Conservation (phyloP, 2,888 invertebrate species). For the Andrena praecox region DNA sequence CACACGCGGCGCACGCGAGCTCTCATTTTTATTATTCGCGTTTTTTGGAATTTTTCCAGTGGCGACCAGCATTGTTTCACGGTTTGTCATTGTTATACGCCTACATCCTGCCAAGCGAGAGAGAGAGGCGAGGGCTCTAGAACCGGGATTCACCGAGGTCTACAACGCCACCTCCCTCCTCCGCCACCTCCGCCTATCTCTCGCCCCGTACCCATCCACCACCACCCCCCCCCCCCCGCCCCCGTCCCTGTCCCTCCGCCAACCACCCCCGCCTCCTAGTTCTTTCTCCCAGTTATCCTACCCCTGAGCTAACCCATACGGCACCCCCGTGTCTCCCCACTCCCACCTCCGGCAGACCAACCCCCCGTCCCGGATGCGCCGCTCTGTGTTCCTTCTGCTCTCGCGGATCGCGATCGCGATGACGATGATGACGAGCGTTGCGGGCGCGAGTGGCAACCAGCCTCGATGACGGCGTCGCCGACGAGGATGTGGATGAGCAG, state of each 20-base stretch:
- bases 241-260: neutral
- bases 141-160: conserved; percentile 55
- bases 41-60: conserved; percentile 85
- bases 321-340: neutral
- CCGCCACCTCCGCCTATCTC: conserved; percentile 28
- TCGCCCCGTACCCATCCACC: neutral
- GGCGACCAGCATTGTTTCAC: conserved; percentile 84
- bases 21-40: conserved; percentile 84
- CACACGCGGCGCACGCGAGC: conserved; percentile 73
- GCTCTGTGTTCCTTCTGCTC: conserved; percentile 28
- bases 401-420: conserved; percentile 29
- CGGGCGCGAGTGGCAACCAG: conserved; percentile 5
- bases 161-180: conserved; percentile 42
- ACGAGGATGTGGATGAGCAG: conserved; percentile 46
- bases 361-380: conserved; percentile 24
- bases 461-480: conserved; percentile 19
- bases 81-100: conserved; percentile 84
- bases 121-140: conserved; percentile 69
- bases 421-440: conserved; percentile 29
- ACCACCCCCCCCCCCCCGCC: neutral
- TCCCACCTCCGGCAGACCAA: neutral
- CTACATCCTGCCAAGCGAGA: conserved; percentile 78
- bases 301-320: conserved; percentile 34
- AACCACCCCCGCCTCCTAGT: conserved; percentile 1
- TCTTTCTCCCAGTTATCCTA: conserved; percentile 44